phyloP scores from a whole-genome alignment of 37 sponge, comb jelly and placozoan genomes.

The Oopsacas minuta region DNA sequence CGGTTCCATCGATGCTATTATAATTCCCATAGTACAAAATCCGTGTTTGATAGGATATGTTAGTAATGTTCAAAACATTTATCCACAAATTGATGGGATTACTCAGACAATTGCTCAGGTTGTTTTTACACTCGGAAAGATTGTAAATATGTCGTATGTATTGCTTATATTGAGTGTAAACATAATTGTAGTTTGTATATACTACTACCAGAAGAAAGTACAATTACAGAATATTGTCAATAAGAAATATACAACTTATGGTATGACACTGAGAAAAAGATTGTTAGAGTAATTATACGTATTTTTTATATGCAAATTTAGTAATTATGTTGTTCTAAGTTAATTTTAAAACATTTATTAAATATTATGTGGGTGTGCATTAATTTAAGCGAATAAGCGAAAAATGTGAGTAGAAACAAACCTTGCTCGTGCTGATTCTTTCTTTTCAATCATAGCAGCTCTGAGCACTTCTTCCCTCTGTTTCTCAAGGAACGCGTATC shows the following conservation, averaged over 20 bases:
- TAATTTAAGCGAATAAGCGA: not conserved
- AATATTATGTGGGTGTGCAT: not conserved
- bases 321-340: not conserved
- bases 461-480: not conserved
- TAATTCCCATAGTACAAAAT: not conserved
- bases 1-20: not conserved
- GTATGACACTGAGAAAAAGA: not conserved
- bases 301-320: too few species aligned
- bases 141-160: not conserved
- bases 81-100: not conserved
- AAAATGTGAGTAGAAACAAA: not conserved
- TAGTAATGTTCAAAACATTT: not conserved
- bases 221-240: not conserved
- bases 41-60: not conserved
- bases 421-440: not conserved
- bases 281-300: not conserved
- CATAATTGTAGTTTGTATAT: not conserved
- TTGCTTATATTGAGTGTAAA: not conserved
- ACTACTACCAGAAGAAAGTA: not conserved
- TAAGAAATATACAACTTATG: constrained; percentile 14
- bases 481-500: not conserved
- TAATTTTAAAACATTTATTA: not conserved
- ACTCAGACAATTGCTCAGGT: not conserved
- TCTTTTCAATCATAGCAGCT: not conserved
- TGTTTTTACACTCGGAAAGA: not conserved